Evolutionary conservation across 2,113 vertebrate genomes (phyloP).

Genomic region (Brienomyrus brachyistius): DNA sequence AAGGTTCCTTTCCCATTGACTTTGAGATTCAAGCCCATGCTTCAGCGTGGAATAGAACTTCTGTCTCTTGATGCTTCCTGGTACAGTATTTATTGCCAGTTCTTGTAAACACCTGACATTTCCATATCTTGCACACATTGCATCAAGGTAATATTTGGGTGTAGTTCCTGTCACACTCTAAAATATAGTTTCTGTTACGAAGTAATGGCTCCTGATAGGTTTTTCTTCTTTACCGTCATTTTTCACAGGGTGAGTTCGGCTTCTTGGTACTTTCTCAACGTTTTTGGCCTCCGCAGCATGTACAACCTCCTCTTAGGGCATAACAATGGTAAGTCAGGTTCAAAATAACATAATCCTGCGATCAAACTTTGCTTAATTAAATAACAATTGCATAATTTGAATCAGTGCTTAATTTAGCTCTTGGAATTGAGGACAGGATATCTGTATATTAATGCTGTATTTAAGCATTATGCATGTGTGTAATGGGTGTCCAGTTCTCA

Average conservation of each 20-base stretch:
- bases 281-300: conserved; percentile 68
- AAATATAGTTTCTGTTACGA: background rate
- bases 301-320: conserved; percentile 71
- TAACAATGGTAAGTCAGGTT: conserved; percentile 60
- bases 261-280: conserved; percentile 73
- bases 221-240: background rate
- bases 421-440: background rate
- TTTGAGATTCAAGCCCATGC: conserved; percentile 74
- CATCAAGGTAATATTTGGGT: background rate
- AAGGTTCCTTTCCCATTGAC: conserved; percentile 69
- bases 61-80: conserved; percentile 70
- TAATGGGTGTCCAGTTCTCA: background rate
- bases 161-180: background rate
- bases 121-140: background rate
- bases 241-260: conserved; percentile 70
- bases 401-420: background rate
- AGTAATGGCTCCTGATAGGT: background rate
- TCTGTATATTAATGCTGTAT: background rate
- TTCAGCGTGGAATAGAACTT: conserved; percentile 73
- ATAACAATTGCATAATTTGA: background rate
- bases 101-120: background rate
- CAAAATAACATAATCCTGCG: background rate
- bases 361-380: background rate
- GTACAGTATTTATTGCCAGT: conserved; percentile 38
- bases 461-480: background rate